phyloP scores from a whole-genome alignment of 2,888 invertebrate genomes.

The Rhamnusium bicolor region DNA sequence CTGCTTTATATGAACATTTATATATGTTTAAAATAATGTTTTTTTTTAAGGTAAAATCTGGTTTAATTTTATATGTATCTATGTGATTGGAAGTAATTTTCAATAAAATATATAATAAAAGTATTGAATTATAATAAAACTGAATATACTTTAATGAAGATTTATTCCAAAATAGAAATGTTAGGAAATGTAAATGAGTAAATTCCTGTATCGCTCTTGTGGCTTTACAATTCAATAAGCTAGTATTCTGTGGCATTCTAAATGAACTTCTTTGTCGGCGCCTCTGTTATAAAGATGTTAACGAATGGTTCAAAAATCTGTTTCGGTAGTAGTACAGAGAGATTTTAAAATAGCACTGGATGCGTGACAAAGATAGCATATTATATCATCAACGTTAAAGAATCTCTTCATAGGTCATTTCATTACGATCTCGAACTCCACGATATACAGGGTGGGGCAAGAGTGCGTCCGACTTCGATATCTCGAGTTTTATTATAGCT shows the following conservation, averaged over 20 bases:
- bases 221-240: constrained; percentile 32
- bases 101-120: background rate
- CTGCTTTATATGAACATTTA: background rate
- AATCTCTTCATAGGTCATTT: constrained; percentile 20
- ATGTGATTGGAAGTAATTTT: background rate
- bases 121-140: background rate
- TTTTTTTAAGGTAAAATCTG: too few relatives aligned
- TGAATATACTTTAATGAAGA: constrained; percentile 9
- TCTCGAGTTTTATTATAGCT: too few relatives aligned
- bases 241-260: constrained; percentile 22
- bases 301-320: constrained; percentile 34
- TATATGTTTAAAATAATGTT: too few relatives aligned
- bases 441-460: background rate
- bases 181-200: constrained; percentile 25
- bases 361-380: constrained; percentile 26
- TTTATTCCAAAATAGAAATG: constrained; percentile 12
- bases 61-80: too few relatives aligned
- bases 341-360: constrained; percentile 28
- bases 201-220: constrained; percentile 7
- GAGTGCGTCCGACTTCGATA: too few relatives aligned
- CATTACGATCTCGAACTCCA: constrained; percentile 2
- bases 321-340: constrained; percentile 25
- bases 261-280: constrained; percentile 26
- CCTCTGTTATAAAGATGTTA: constrained; percentile 28
- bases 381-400: constrained; percentile 18